Conservation (phyloP, 2,888 invertebrate genomes). For the Erpobdella octoculata region DNA sequence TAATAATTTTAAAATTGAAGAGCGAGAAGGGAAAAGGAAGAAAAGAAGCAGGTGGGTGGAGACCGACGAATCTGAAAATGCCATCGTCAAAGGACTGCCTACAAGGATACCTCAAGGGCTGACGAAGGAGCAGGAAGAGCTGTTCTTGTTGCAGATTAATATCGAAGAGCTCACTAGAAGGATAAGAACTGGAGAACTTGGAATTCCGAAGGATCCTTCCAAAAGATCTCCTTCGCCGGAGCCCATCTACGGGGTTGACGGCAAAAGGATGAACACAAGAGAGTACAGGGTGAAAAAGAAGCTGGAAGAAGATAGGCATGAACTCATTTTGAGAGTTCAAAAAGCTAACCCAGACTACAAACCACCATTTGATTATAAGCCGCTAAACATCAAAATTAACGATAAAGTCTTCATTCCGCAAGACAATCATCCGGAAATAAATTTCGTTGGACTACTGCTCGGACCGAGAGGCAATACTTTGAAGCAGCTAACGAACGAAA, state of each 20-base stretch:
- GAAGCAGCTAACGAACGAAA: conserved; percentile 62
- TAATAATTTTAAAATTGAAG: too few relatives aligned
- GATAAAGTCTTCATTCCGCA: conserved; percentile 99
- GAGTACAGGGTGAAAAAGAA: conserved; percentile 92
- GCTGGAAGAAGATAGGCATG: conserved; percentile 93
- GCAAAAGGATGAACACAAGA: conserved; percentile 92
- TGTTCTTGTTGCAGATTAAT: conserved; percentile 93
- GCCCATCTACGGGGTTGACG: conserved; percentile 98
- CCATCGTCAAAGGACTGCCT: conserved; percentile 92
- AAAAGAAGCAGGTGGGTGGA: conserved; percentile 80
- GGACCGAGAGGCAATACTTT: conserved; percentile 97
- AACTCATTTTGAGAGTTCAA: conserved; percentile 76
- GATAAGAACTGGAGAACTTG: conserved; percentile 93
- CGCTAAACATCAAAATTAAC: conserved; percentile 83
- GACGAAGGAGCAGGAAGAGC: conserved; percentile 86
- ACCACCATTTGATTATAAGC: conserved; percentile 98
- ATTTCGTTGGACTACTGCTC: conserved; percentile 94
- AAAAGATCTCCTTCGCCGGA: conserved; percentile 99
- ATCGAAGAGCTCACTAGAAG: conserved; percentile 99
- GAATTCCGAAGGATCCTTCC: conserved; percentile 91
- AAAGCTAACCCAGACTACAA: conserved; percentile 91
- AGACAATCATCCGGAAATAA: conserved; percentile 97
- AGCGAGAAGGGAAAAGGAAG: conserved; percentile 38
- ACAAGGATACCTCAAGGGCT: conserved; percentile 85
- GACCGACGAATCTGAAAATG: conserved; percentile 90